Percentiles rank a stretch among this genome's conserved stretches.
Evolutionary conservation across 2,888 invertebrate genomes (phyloP).

Genomic region (Girardia tigrina): DNA sequence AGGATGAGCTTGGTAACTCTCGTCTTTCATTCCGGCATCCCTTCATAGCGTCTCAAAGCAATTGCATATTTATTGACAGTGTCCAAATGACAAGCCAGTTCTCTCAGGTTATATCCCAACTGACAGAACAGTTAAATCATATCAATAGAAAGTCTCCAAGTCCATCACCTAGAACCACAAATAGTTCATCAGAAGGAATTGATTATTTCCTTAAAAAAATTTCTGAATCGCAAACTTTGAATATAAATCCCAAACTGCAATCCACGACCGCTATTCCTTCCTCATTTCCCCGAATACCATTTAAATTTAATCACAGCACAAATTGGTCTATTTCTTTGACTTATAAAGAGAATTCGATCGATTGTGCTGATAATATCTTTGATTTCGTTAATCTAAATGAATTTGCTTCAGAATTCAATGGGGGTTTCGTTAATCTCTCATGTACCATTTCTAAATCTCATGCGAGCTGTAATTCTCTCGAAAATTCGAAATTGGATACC

Average conservation of each 20-base stretch:
- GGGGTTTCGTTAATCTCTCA: neutral
- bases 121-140: neutral
- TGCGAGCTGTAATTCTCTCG: conserved; percentile 40
- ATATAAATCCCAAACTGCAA: neutral
- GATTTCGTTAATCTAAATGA: neutral
- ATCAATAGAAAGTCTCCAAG: neutral
- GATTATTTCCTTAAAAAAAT: conserved; percentile 10
- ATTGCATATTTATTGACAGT: neutral
- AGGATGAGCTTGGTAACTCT: neutral
- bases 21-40: conserved; percentile 24
- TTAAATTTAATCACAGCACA: neutral
- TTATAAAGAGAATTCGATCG: neutral
- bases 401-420: neutral
- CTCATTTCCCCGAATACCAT: no score
- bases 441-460: neutral
- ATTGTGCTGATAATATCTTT: neutral
- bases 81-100: neutral
- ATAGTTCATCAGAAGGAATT: neutral
- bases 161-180: conserved; percentile 1
- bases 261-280: neutral
- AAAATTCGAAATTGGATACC: conserved; percentile 43
- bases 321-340: neutral
- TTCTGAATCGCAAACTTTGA: neutral
- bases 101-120: conserved; percentile 12
- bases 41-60: neutral